Evolutionary conservation across 2,888 invertebrate species (phyloP).

Genomic region (Laspeyria flexula): DNA sequence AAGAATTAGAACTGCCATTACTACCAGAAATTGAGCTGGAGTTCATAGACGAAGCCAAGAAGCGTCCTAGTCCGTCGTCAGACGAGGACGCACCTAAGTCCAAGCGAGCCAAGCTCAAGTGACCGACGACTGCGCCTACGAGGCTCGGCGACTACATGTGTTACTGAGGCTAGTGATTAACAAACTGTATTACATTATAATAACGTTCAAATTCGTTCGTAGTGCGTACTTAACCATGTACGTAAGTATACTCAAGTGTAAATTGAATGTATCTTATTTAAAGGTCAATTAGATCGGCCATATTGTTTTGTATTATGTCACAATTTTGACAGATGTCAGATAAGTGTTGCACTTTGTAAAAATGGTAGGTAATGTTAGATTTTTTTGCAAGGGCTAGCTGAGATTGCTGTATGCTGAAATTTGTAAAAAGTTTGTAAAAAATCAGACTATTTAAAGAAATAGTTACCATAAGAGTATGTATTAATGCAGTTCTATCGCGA

Average conservation of each 20-base stretch:
- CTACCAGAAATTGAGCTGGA: constrained; percentile 73
- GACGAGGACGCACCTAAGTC: constrained; percentile 47
- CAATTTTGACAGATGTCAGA: neutral
- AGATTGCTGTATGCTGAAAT: neutral
- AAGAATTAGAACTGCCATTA: constrained; percentile 87
- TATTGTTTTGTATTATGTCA: neutral
- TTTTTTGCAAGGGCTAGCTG: neutral
- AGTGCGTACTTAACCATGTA: constrained; percentile 19
- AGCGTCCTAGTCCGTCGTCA: constrained; percentile 41
- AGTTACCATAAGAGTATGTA: no score
- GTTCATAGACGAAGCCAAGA: constrained; percentile 29
- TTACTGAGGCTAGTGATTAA: constrained; percentile 46
- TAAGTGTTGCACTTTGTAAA: neutral
- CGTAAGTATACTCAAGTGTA: constrained; percentile 12
- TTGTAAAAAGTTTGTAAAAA: no score
- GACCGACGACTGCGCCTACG: constrained; percentile 56
- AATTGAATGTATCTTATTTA: neutral
- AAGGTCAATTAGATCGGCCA: neutral
- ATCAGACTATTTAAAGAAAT: no score
- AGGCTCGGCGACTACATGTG: constrained; percentile 58
- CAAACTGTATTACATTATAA: neutral
- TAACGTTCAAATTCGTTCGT: neutral
- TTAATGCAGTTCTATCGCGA: no score
- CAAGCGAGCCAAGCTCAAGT: constrained; percentile 68
- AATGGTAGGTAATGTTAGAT: neutral